phyloP scores from a whole-genome alignment of 2,113 vertebrate genomes.

The Poecile atricapillus region DNA sequence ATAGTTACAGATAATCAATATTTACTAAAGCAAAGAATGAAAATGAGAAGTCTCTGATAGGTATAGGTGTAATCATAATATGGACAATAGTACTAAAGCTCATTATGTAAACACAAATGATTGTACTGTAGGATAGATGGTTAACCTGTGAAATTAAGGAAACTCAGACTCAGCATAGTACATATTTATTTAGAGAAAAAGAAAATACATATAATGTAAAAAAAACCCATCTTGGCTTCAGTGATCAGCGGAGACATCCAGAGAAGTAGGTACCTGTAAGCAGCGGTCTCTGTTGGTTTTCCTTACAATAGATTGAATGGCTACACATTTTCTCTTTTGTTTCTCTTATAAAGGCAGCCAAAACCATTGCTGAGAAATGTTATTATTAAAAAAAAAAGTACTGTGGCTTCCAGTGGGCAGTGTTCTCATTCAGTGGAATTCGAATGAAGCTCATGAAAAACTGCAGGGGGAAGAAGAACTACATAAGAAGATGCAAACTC shows the following conservation, averaged over 20 bases:
- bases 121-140: not conserved
- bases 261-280: not conserved
- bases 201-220: not conserved
- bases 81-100: not conserved
- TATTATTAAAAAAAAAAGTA: not conserved
- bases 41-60: not conserved
- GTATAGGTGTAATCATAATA: not conserved
- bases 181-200: not conserved
- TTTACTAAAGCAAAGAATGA: not conserved
- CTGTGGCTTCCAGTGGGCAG: not conserved
- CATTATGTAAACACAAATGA: not conserved
- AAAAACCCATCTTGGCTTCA: not conserved
- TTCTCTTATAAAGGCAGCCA: not conserved
- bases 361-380: not conserved
- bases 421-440: not conserved
- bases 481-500: not conserved
- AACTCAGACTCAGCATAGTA: not conserved
- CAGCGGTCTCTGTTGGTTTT: not conserved
- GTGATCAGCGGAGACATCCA: not conserved
- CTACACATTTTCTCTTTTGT: not conserved
- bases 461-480: not conserved
- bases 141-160: not conserved
- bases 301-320: not conserved
- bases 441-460: not conserved
- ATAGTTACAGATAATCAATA: not conserved